Conservation (phyloP, 37 sponge, comb jelly and placozoan genomes). For the Geodia barretti region DNA sequence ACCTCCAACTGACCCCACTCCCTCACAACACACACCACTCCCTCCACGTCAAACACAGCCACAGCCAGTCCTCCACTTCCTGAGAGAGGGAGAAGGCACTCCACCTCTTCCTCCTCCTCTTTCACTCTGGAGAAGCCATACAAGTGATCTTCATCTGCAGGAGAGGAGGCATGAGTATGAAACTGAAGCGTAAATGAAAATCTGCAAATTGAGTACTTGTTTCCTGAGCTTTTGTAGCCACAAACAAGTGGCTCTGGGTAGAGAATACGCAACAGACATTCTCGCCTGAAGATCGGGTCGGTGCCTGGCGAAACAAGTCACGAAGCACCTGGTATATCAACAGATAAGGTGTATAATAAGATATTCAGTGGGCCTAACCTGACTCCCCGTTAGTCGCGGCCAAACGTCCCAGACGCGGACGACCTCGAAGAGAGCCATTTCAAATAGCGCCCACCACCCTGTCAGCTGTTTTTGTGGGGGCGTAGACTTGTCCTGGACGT, state of each 20-base stretch:
- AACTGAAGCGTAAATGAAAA: background rate
- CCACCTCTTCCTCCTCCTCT: background rate
- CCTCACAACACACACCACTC: background rate
- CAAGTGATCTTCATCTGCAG: background rate
- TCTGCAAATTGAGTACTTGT: background rate
- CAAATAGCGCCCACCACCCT: background rate
- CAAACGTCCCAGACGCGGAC: constrained; percentile 63
- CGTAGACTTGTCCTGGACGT: background rate
- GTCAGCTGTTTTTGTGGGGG: background rate
- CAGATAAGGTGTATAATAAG: background rate
- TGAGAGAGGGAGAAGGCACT: background rate
- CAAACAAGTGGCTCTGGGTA: constrained; percentile 34
- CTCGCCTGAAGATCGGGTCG: background rate
- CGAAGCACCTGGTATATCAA: constrained; percentile 17
- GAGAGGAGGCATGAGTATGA: background rate
- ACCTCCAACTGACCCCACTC: background rate
- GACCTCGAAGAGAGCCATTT: constrained; percentile 37
- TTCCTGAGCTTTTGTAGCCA: constrained; percentile 5
- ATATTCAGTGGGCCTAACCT: constrained; percentile 18
- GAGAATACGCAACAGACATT: constrained; percentile 9
- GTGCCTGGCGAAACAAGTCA: constrained; percentile 20
- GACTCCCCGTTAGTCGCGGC: constrained; percentile 29
- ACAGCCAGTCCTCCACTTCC: background rate
- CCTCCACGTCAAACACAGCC: background rate
- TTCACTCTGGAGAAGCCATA: background rate